Conservation (phyloP, 2,797 vertebrate genomes). For the Oreortyx pictus region DNA sequence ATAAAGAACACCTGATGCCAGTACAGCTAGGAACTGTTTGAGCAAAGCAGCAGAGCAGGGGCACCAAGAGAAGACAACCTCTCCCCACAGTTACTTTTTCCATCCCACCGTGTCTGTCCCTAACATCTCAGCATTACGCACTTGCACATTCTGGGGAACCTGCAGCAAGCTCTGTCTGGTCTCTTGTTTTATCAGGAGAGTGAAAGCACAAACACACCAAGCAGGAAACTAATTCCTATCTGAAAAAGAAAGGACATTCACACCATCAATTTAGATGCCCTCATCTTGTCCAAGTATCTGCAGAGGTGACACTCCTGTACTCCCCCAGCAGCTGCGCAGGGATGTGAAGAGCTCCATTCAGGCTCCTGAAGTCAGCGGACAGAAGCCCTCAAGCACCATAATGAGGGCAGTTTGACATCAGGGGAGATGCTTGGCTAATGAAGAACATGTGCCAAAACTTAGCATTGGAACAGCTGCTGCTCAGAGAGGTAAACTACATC, state of each 20-base stretch:
- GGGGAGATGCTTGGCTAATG: rapidly evolving
- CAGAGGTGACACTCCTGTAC: background rate
- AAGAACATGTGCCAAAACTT: background rate
- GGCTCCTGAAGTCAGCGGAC: background rate
- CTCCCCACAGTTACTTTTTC: background rate
- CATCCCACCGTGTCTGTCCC: background rate
- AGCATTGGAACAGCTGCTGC: background rate
- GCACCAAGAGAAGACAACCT: background rate
- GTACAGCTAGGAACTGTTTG: background rate
- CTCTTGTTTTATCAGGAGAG: background rate
- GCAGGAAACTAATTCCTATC: background rate
- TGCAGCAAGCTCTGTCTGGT: background rate
- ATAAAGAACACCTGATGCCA: background rate
- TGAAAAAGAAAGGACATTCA: background rate
- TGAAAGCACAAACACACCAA: background rate
- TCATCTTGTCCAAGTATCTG: background rate
- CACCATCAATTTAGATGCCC: background rate
- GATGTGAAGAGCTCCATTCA: background rate
- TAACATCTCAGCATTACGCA: background rate
- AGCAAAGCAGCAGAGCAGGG: background rate
- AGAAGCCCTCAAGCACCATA: background rate
- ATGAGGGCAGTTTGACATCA: background rate
- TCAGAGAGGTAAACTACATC: background rate
- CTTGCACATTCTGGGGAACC: background rate
- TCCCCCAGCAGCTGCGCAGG: background rate